These are phyloP conservation scores for Pipistrellus nathusii DNA, from an alignment of 2,797 vertebrate genomes.

Conservation along the genomic window DNA sequence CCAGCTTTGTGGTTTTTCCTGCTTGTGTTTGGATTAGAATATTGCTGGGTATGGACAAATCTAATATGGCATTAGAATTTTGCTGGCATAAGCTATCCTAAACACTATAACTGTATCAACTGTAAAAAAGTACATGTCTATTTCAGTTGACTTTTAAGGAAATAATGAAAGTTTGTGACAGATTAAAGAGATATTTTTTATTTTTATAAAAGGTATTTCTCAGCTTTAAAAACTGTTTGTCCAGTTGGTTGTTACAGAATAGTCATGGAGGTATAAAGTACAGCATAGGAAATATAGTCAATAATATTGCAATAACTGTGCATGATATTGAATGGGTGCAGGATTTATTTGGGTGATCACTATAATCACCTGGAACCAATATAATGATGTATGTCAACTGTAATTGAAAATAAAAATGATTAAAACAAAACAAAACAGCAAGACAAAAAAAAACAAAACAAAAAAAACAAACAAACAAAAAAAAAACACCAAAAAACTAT, in stretches of 20 bases:
- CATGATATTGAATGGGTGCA: neutral
- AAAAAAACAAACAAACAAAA: neutral
- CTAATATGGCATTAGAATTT: slow-evolving; percentile 6
- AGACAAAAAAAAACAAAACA: neutral
- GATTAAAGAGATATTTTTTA: neutral
- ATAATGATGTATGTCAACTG: neutral
- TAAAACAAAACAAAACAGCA: neutral
- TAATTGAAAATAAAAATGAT: neutral
- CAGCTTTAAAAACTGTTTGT: slow-evolving; percentile 4
- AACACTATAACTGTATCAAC: slow-evolving; percentile 50
- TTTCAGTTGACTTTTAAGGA: slow-evolving; percentile 16
- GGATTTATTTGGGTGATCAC: neutral
- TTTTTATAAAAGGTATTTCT: slow-evolving; percentile 39
- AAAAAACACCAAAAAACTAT: neutral
- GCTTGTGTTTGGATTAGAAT: slow-evolving; percentile 38
- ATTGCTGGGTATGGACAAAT: neutral
- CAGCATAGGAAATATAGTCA: neutral
- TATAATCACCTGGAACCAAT: neutral
- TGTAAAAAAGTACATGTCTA: slow-evolving; percentile 1
- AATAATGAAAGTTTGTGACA: slow-evolving; percentile 23
- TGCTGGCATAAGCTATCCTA: slow-evolving; percentile 29
- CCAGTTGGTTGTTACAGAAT: neutral
- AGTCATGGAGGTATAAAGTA: neutral
- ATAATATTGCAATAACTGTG: neutral
- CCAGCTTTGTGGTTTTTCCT: neutral